Evolutionary conservation across 2,797 vertebrate genomes (phyloP), one percentile per base, ranked within the genome.

Genomic region (Rhadinocentrus ornatus): DNA sequence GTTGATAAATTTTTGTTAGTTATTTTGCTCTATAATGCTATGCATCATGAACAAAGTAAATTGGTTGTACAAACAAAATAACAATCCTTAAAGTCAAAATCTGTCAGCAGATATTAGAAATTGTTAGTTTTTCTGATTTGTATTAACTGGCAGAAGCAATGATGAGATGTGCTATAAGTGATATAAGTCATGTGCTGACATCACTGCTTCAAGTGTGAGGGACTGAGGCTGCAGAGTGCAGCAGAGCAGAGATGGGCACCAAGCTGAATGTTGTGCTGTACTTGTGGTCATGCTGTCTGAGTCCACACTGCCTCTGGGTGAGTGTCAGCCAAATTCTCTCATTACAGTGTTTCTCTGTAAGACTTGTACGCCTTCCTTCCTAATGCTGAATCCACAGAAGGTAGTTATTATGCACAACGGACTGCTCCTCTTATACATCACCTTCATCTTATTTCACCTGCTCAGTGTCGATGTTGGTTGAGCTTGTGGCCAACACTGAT

Each of bases 201-300:
- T 86, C 86, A 82, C 20, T 58, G 61, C 29, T 65, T 35, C 66
- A 58, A 69, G 67, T 76, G 66, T 64, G 73, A 69, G 64, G 22
- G 62, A 67, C 46, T 76, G 80, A 77, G 63, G 69, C 64, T 68
- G 52, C 18, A 9, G 58, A 67, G 77, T 8, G 13, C 15, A 13
- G 70, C 80, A 89, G 74, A 87, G 78, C 54, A 70, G 37, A 78
- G 84, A 91, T 92, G 91, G 86, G 74, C 61, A 62, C 57, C 20
- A 41, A 44, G 50, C 78, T 88, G 71, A 82, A 84, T 80, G 86
- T 83, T 71, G 71, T 85, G 83, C 59, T 89, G 54, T 89, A 84
- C 78, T 1, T 85, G 64, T 90, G 78, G 88, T 85, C 85, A 0
- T 86, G 87, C 76, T 92, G 89, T 69, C 64, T 87, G 57, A 53